Evolutionary conservation across 2,888 invertebrate species (phyloP).

Genomic region (Phaonia tiefii): DNA sequence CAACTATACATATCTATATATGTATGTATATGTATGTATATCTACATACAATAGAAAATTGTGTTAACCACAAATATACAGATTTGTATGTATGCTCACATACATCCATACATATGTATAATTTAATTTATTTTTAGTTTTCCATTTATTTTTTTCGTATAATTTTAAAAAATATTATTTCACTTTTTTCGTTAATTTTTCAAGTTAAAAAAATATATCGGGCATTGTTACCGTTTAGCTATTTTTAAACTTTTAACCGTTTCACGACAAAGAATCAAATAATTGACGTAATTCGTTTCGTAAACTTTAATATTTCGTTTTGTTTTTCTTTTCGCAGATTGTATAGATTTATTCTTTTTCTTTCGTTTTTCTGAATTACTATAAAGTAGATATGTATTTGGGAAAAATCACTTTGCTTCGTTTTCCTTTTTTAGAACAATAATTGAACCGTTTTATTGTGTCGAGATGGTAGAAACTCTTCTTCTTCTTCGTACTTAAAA

Average conservation of each 20-base stretch:
- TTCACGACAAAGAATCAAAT: constrained; percentile 27
- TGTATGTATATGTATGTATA: too few species aligned
- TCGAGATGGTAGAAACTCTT: constrained; percentile 43
- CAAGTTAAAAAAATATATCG: too few species aligned
- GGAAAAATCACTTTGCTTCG: background rate
- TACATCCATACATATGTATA: background rate
- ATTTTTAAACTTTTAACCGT: constrained; percentile 16
- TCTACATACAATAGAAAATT: too few species aligned
- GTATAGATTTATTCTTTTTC: constrained; percentile 58
- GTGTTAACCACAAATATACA: background rate
- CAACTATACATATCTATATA: too few species aligned
- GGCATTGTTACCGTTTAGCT: constrained; percentile 21
- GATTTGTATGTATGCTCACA: background rate
- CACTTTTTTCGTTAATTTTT: constrained; percentile 69
- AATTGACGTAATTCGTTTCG: constrained; percentile 66
- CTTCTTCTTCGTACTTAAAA: constrained; percentile 58
- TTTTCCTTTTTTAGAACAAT: constrained; percentile 56
- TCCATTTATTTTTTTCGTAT: constrained; percentile 1
- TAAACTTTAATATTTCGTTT: constrained; percentile 66
- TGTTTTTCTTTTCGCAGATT: too few species aligned
- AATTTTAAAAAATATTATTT: too few species aligned
- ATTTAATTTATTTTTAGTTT: constrained; percentile 22
- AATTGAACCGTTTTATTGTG: constrained; percentile 57
- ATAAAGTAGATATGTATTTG: constrained; percentile 41
- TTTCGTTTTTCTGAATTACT: constrained; percentile 18